These are phyloP conservation scores for Mylabris phalerata DNA, from an alignment of 1,140 invertebrate species.

Conservation along the genomic window DNA sequence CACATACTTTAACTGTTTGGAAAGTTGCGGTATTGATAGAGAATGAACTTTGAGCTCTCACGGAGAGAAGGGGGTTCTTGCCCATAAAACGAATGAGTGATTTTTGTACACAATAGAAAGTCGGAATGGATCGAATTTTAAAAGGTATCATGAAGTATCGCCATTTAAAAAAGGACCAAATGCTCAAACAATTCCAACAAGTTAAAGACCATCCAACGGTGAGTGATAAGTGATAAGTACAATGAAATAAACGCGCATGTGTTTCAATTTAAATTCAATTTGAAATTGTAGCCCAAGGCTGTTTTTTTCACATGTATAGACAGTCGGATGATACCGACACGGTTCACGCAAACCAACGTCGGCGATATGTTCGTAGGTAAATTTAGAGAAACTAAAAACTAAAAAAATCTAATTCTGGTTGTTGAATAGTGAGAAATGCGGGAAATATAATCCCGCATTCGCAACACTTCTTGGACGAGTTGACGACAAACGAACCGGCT, in stretches of 20 bases:
- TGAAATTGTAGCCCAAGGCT: slow-evolving; percentile 74
- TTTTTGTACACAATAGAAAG: too few relatives aligned
- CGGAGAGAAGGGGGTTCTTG: too few relatives aligned
- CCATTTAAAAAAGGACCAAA: slow-evolving; percentile 66
- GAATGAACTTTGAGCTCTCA: too few relatives aligned
- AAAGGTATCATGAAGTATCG: slow-evolving; percentile 84
- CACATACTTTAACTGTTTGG: too few relatives aligned
- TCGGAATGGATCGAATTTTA: slow-evolving; percentile 73
- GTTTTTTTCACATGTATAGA: slow-evolving; percentile 98
- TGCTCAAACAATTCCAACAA: slow-evolving; percentile 86
- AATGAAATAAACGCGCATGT: not conserved
- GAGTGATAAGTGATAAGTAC: slow-evolving; percentile 37
- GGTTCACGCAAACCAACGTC: slow-evolving; percentile 91
- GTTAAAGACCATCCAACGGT: slow-evolving; percentile 82
- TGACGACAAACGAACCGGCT: slow-evolving; percentile 88
- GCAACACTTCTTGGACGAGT: slow-evolving; percentile 78
- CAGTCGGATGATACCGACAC: slow-evolving; percentile 89
- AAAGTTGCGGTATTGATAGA: too few relatives aligned
- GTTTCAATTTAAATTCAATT: not conserved
- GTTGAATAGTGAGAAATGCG: slow-evolving; percentile 80
- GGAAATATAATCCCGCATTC: slow-evolving; percentile 88
- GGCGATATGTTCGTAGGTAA: slow-evolving; percentile 95
- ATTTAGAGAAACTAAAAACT: too few relatives aligned
- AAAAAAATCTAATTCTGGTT: slow-evolving; percentile 3
- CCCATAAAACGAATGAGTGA: too few relatives aligned